Percentiles rank a stretch among this genome's conserved stretches.
Evolutionary conservation across 2,888 invertebrate genomes (phyloP).

Genomic region (Pasiphila rectangulata): DNA sequence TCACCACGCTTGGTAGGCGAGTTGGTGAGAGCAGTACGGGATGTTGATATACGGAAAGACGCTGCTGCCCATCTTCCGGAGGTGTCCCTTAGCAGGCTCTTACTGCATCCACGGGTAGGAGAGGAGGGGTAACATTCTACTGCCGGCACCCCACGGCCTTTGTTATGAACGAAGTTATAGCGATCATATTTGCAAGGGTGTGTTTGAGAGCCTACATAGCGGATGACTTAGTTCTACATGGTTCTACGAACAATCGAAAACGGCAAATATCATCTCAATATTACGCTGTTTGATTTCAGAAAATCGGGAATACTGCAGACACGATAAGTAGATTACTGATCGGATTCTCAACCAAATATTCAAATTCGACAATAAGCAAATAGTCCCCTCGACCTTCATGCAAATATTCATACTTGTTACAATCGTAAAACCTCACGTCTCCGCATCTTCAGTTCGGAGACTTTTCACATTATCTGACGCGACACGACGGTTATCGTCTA

Average conservation of each 20-base stretch:
- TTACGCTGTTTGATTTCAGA: background rate
- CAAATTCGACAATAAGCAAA: background rate
- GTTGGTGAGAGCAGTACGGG: too few species aligned
- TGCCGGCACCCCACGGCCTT: too few species aligned
- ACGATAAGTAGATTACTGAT: background rate
- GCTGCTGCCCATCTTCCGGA: too few species aligned
- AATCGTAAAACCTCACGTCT: constrained; percentile 4
- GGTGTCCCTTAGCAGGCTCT: too few species aligned
- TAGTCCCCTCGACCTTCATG: background rate
- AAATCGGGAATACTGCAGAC: background rate
- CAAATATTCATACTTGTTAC: background rate
- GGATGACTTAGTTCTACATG: background rate
- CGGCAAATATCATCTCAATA: background rate
- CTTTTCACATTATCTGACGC: background rate
- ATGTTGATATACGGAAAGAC: too few species aligned
- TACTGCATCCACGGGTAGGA: too few species aligned
- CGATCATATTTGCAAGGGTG: too few species aligned
- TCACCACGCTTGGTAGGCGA: too few species aligned
- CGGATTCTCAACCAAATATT: background rate
- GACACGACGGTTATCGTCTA: too few species aligned
- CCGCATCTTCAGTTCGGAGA: background rate
- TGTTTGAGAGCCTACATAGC: background rate
- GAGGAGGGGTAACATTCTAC: too few species aligned
- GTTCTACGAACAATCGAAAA: background rate
- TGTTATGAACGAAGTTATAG: too few species aligned